A percentile compares a stretch with the other conserved stretches of the same genome.
phyloP scores from a whole-genome alignment of 2,797 vertebrate species.

The Chelon auratus region DNA sequence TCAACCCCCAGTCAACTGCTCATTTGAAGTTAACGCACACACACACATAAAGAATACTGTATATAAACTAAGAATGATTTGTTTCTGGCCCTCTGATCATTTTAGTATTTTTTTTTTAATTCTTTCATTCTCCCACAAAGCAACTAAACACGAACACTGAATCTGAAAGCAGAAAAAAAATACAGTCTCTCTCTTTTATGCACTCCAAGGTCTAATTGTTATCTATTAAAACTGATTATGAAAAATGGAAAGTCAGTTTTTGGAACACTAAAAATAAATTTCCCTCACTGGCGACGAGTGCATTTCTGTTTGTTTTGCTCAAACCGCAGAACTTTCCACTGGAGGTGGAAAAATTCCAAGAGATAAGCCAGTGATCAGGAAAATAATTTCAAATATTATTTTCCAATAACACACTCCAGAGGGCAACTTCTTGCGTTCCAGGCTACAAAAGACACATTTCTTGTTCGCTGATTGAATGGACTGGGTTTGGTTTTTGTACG shows the following conservation, averaged over 20 bases:
- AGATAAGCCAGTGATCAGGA: conserved; percentile 89
- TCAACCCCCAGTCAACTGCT: conserved; percentile 77
- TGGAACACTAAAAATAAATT: conserved; percentile 85
- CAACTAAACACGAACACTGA: conserved; percentile 35
- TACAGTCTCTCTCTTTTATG: conserved; percentile 75
- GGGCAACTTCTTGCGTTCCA: conserved; percentile 74
- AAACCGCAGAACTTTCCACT: conserved; percentile 81
- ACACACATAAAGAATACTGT: not conserved
- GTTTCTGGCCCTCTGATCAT: conserved; percentile 14
- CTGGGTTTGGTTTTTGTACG: conserved; percentile 45
- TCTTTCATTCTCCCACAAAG: conserved; percentile 2
- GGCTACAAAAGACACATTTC: conserved; percentile 69
- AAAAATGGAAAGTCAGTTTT: conserved; percentile 85
- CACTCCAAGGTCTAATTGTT: conserved; percentile 83
- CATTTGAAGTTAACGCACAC: conserved; percentile 77
- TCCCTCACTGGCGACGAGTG: conserved; percentile 79
- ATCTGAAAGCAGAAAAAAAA: conserved; percentile 59
- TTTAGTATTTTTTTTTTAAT: not conserved
- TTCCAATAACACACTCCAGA: conserved; percentile 85
- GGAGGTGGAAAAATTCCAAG: conserved; percentile 85
- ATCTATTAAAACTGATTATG: conserved; percentile 81
- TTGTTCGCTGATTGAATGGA: conserved; percentile 59
- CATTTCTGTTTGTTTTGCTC: conserved; percentile 84
- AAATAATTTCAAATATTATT: conserved; percentile 87
- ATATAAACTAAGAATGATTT: conserved; percentile 21